Percentiles rank a stretch among this genome's conserved stretches.
Conservation (phyloP, 2,797 vertebrate species). For the Tangara arthus region DNA sequence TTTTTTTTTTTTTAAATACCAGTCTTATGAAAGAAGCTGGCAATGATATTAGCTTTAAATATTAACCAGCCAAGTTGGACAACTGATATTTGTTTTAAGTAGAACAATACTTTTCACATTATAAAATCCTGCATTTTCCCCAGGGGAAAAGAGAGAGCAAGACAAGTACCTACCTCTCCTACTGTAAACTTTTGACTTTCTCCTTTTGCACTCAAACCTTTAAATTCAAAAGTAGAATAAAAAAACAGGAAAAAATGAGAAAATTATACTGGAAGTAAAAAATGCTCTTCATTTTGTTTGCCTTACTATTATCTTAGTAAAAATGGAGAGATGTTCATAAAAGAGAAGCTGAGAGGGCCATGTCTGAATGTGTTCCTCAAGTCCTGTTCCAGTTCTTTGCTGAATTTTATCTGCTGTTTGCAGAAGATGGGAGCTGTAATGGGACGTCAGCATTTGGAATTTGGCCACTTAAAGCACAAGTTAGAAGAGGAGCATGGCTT, state of each 20-base stretch:
- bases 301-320: not conserved
- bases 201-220: not conserved
- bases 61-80: not conserved
- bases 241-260: rapidly evolving
- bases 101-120: not conserved
- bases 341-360: not conserved
- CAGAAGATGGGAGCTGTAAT: not conserved
- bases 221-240: not conserved
- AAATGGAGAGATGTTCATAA: not conserved
- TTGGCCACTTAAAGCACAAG: not conserved
- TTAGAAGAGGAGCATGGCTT: not conserved
- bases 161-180: not conserved
- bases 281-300: not conserved
- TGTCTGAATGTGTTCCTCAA: not conserved
- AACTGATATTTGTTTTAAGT: not conserved
- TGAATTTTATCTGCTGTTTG: not conserved
- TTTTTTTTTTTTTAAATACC: not conserved
- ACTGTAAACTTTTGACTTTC: not conserved
- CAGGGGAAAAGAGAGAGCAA: not conserved
- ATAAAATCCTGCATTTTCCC: not conserved
- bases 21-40: not conserved
- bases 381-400: not conserved
- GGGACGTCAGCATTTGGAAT: not conserved
- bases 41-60: not conserved
- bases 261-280: not conserved